These are phyloP conservation scores for Eospalax fontanierii DNA, from an alignment of 2,797 vertebrate species.

Conservation along the genomic window DNA sequence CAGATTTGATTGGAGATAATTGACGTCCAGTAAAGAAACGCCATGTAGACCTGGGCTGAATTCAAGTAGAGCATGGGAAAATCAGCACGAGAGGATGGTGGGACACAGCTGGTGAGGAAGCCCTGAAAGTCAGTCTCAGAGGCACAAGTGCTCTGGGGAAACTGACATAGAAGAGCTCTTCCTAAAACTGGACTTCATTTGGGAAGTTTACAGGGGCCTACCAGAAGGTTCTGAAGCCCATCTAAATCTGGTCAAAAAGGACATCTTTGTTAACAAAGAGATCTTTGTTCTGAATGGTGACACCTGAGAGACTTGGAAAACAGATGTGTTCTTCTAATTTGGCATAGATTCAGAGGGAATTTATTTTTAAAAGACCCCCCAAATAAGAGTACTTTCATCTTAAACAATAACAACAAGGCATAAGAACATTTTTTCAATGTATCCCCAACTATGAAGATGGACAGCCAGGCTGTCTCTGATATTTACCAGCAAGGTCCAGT, in stretches of 20 bases:
- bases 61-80: neutral
- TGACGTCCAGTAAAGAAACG: neutral
- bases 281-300: neutral
- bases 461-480: neutral
- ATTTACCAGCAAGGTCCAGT: neutral
- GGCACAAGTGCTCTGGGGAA: neutral
- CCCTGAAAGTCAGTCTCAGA: neutral
- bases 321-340: neutral
- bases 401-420: neutral
- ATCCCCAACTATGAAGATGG: neutral
- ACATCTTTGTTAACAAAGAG: neutral
- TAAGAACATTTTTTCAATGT: neutral
- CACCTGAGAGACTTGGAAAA: neutral
- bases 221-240: neutral
- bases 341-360: neutral
- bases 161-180: neutral
- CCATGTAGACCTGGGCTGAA: neutral
- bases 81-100: neutral
- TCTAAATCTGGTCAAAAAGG: neutral
- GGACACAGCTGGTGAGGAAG: too few relatives aligned
- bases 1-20: neutral
- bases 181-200: neutral
- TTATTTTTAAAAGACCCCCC: constrained; percentile 34
- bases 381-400: constrained; percentile 48
- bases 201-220: neutral